A percentile compares a stretch with the other conserved stretches of the same genome.
Conservation (phyloP, 2,113 vertebrate species). For the Corythoichthys haematopterus region DNA sequence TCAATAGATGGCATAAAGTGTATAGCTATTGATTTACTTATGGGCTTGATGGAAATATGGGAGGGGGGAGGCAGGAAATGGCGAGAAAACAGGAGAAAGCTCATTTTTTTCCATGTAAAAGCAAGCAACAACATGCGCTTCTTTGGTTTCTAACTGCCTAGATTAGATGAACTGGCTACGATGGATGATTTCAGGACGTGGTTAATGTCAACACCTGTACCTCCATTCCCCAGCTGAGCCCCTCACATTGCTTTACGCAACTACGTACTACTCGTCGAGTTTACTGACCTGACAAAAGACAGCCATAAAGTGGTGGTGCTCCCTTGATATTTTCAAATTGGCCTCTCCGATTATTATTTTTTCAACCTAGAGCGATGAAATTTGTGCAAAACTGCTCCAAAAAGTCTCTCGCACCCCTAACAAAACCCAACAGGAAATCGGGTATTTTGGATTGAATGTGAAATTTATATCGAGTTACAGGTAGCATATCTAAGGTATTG, state of each 20-base stretch:
- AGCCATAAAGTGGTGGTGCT: too few relatives aligned
- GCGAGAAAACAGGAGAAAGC: neutral
- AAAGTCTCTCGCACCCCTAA: too few relatives aligned
- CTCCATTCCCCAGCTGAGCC: constrained; percentile 1
- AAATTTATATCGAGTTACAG: too few relatives aligned
- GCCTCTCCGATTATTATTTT: too few relatives aligned
- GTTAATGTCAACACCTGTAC: neutral
- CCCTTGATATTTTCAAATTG: too few relatives aligned
- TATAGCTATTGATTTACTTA: constrained; percentile 62
- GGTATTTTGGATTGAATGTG: too few relatives aligned
- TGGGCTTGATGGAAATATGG: constrained; percentile 7
- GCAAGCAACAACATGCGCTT: neutral
- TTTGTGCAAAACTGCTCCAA: too few relatives aligned
- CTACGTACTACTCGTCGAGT: neutral
- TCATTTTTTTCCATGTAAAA: neutral
- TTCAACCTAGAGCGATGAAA: too few relatives aligned
- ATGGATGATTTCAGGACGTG: neutral
- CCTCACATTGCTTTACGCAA: neutral
- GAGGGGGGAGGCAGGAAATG: constrained; percentile 1
- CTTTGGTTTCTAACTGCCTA: neutral
- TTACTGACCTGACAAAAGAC: neutral
- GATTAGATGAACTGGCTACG: neutral
- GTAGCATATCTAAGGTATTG: too few relatives aligned
- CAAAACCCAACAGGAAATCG: too few relatives aligned
- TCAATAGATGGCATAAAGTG: constrained; percentile 69